Conservation (phyloP, 2,888 invertebrate species). For the Drosophila koepferae region DNA sequence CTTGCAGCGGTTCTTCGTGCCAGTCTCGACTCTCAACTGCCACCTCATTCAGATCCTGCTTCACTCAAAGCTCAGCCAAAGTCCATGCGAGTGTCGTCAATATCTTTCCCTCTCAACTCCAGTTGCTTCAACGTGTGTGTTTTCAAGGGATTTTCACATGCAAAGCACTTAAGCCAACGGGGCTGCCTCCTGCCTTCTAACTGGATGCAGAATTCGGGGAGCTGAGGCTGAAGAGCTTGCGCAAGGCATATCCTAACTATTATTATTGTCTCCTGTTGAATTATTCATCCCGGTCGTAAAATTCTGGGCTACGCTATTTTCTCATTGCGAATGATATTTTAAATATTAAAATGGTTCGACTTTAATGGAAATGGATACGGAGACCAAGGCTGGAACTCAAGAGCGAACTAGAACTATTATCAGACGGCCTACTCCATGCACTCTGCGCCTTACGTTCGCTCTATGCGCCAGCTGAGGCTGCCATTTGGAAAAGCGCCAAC, state of each 20-base stretch:
- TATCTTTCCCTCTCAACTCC: background rate
- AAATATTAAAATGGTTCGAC: constrained; percentile 65
- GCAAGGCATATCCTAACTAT: constrained; percentile 46
- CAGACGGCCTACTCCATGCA: background rate
- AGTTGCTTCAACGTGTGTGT: constrained; percentile 26
- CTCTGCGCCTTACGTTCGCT: background rate
- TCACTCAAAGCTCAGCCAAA: constrained; percentile 13
- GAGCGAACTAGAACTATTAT: constrained; percentile 27
- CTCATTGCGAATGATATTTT: constrained; percentile 59
- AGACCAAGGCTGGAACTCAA: constrained; percentile 2
- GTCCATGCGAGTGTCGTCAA: constrained; percentile 9
- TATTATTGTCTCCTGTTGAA: constrained; percentile 68
- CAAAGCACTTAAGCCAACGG: constrained; percentile 58
- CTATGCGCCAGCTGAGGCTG: constrained; percentile 24
- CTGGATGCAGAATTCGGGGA: background rate
- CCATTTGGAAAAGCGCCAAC: constrained; percentile 53
- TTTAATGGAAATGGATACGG: constrained; percentile 23
- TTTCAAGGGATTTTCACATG: constrained; percentile 52
- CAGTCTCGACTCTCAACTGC: constrained; percentile 14
- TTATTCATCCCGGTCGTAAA: constrained; percentile 55
- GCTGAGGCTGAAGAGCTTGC: constrained; percentile 3
- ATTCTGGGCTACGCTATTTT: constrained; percentile 35
- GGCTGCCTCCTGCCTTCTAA: background rate
- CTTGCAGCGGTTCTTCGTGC: constrained; percentile 24
- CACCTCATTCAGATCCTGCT: constrained; percentile 23